A percentile compares a stretch with the other conserved stretches of the same genome.
These are phyloP conservation scores for Gymnoscopelus microlampas DNA, from an alignment of 2,797 vertebrate genomes.

Conservation along the genomic window DNA sequence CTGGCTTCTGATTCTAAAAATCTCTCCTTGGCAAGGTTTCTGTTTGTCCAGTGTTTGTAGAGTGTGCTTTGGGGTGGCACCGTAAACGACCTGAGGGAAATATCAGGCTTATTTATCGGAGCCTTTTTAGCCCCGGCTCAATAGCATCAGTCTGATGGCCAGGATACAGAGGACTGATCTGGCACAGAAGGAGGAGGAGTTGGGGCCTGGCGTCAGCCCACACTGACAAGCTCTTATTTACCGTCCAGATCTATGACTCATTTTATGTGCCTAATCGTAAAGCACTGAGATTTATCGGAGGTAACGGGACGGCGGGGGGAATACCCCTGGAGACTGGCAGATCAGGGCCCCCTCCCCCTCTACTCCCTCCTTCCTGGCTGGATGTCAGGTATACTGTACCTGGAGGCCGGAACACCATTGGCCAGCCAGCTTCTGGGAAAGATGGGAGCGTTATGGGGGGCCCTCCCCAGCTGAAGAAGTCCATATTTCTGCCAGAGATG, in stretches of 20 bases:
- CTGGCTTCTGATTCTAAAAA: slow-evolving; percentile 34
- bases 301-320: slow-evolving; percentile 78
- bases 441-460: slow-evolving; percentile 26
- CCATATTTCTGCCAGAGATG: slow-evolving; percentile 73
- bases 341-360: slow-evolving; percentile 47
- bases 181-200: slow-evolving; percentile 50
- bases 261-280: slow-evolving; percentile 88
- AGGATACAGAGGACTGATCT: slow-evolving; percentile 65
- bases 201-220: slow-evolving; percentile 73
- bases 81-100: slow-evolving; percentile 68
- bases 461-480: slow-evolving; percentile 43
- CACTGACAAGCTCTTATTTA: slow-evolving; percentile 86
- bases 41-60: slow-evolving; percentile 57
- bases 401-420: slow-evolving; percentile 28
- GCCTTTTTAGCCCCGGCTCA: slow-evolving; percentile 76
- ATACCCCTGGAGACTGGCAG: slow-evolving; percentile 79
- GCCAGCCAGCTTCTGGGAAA: slow-evolving; percentile 56
- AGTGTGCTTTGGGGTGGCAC: slow-evolving; percentile 60
- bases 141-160: slow-evolving; percentile 75
- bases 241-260: slow-evolving; percentile 84
- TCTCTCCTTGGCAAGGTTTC: slow-evolving; percentile 28
- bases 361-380: slow-evolving; percentile 10
- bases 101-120: slow-evolving; percentile 78
- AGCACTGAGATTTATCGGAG: slow-evolving; percentile 84
- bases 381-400: slow-evolving; percentile 58